Conservation (phyloP, 2,797 vertebrate species). For the Falco rusticolus region DNA sequence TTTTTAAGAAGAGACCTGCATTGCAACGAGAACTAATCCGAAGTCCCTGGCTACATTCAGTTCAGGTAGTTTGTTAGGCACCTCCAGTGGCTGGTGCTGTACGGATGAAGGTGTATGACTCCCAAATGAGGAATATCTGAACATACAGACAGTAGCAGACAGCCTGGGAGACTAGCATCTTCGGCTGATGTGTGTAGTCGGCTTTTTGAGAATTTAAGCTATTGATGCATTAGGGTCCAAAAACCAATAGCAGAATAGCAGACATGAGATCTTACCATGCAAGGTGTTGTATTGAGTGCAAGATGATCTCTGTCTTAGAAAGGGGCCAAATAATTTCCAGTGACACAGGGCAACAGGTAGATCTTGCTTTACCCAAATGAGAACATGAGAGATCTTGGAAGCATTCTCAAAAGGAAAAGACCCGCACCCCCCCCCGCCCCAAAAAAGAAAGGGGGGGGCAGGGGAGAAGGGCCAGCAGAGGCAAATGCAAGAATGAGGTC, state of each 20-base stretch:
- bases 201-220: background rate
- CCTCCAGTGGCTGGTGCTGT: background rate
- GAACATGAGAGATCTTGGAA: background rate
- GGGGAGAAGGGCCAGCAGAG: background rate
- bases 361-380: background rate
- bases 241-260: background rate
- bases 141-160: background rate
- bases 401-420: background rate
- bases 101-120: background rate
- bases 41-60: rapidly evolving
- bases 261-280: background rate
- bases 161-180: background rate
- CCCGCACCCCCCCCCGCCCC: no score
- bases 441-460: no score
- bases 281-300: background rate
- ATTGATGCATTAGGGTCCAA: background rate
- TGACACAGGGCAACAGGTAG: background rate
- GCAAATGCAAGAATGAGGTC: background rate
- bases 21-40: background rate
- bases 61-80: background rate
- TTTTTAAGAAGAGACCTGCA: background rate
- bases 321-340: background rate
- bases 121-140: background rate
- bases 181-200: rapidly evolving
- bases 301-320: background rate